phyloP scores from a whole-genome alignment of 2,113 vertebrate genomes.

The Guaruba guarouba region DNA sequence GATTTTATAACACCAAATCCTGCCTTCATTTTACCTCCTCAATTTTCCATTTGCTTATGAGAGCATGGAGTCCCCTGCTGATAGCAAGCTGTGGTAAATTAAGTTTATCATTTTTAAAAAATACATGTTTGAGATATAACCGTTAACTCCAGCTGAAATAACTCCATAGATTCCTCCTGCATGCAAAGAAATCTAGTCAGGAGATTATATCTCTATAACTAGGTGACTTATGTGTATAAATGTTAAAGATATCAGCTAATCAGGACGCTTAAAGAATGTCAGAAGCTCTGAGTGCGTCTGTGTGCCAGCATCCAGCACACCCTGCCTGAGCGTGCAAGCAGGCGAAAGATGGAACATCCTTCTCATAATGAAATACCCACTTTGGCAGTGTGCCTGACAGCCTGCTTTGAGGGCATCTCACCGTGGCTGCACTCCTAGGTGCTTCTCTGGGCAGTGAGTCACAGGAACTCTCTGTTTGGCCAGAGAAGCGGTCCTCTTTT shows the following conservation, averaged over 20 bases:
- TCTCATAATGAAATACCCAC: accelerated
- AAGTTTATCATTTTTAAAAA: not conserved
- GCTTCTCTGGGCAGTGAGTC: not conserved
- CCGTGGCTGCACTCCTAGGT: not conserved
- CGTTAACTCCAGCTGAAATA: not conserved
- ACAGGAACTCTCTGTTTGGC: not conserved
- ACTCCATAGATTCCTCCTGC: not conserved
- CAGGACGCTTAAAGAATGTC: not conserved
- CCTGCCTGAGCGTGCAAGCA: accelerated
- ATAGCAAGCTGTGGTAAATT: not conserved
- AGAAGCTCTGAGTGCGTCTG: not conserved
- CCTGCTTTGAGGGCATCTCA: not conserved
- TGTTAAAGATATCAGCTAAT: not conserved
- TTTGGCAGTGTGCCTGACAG: accelerated
- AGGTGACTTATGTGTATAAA: not conserved
- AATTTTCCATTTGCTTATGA: not conserved
- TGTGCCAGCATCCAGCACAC: not conserved
- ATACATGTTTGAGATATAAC: not conserved
- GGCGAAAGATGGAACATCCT: not conserved
- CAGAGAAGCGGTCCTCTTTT: accelerated
- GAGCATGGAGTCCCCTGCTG: not conserved
- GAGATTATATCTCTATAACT: not conserved
- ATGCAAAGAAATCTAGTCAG: not conserved
- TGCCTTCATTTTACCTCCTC: not conserved
- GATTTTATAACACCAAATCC: not conserved